These are phyloP conservation scores for Lottia scabra DNA, from an alignment of 2,888 invertebrate species.

Conservation along the genomic window DNA sequence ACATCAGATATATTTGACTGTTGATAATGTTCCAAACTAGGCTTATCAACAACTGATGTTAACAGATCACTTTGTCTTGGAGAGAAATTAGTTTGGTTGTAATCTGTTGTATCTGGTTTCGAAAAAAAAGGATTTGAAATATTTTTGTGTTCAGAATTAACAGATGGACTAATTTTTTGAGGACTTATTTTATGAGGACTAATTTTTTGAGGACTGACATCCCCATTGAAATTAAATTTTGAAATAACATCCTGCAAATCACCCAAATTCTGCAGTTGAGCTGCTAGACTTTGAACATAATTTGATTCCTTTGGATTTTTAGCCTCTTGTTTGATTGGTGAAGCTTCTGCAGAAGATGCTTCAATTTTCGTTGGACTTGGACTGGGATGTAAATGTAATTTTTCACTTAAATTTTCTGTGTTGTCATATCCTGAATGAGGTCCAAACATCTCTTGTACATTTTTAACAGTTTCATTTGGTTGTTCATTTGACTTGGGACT, in stretches of 20 bases:
- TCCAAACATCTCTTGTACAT: background rate
- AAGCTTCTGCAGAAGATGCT: background rate
- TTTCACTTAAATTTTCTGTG: background rate
- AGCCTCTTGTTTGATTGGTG: background rate
- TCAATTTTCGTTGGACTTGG: background rate
- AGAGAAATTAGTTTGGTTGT: no score
- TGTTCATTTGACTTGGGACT: background rate
- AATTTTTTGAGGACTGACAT: background rate
- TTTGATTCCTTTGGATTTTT: background rate
- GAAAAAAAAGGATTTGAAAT: no score
- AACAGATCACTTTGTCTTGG: no score
- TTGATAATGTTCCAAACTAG: no score
- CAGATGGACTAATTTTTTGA: no score
- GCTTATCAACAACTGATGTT: no score
- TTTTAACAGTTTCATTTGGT: background rate
- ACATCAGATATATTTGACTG: no score
- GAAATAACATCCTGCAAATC: conserved; percentile 6
- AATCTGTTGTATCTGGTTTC: no score
- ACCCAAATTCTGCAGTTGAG: conserved; percentile 4
- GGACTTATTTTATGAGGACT: no score
- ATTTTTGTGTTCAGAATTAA: no score
- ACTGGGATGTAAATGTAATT: background rate
- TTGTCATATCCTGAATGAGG: background rate
- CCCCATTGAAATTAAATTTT: conserved; percentile 1
- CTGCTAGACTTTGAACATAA: background rate